phyloP scores from a whole-genome alignment of 2,888 invertebrate species.

The Eilema sororculum region DNA sequence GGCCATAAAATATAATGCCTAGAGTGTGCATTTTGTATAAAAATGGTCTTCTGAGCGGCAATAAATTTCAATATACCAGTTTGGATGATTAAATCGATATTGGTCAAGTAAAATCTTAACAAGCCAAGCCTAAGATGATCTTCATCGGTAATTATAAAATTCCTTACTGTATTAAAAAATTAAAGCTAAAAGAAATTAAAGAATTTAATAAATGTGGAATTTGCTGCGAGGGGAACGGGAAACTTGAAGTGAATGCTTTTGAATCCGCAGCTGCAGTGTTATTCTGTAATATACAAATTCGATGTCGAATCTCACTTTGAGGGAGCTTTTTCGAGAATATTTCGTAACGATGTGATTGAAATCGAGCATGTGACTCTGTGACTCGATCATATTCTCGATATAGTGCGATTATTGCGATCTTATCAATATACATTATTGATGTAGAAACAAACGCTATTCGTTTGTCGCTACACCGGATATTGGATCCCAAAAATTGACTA shows the following conservation, averaged over 20 bases:
- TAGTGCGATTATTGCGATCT: too few relatives aligned
- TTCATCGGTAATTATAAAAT: constrained; percentile 44
- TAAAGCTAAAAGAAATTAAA: constrained; percentile 26
- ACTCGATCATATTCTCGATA: too few relatives aligned
- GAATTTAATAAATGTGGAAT: constrained; percentile 28
- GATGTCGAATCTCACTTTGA: not conserved
- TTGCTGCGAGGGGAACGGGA: constrained; percentile 17
- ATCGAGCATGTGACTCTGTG: too few relatives aligned
- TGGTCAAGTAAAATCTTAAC: constrained; percentile 43
- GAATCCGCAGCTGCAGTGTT: not conserved
- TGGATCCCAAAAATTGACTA: too few relatives aligned
- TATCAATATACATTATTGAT: too few relatives aligned
- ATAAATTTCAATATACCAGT: constrained; percentile 48
- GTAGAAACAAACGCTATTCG: too few relatives aligned
- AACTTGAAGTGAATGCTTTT: constrained; percentile 11
- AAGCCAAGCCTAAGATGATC: constrained; percentile 37
- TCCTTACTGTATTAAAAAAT: constrained; percentile 40
- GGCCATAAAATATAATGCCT: constrained; percentile 18
- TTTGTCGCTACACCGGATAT: too few relatives aligned
- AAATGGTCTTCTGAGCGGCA: constrained; percentile 29
- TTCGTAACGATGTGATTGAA: not conserved
- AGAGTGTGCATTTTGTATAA: constrained; percentile 30
- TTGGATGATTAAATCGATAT: constrained; percentile 43
- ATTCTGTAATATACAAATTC: constrained; percentile 2
- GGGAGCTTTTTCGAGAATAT: not conserved